Conservation (phyloP, 1,140 invertebrate species). For the Drosophila prosaltans region DNA sequence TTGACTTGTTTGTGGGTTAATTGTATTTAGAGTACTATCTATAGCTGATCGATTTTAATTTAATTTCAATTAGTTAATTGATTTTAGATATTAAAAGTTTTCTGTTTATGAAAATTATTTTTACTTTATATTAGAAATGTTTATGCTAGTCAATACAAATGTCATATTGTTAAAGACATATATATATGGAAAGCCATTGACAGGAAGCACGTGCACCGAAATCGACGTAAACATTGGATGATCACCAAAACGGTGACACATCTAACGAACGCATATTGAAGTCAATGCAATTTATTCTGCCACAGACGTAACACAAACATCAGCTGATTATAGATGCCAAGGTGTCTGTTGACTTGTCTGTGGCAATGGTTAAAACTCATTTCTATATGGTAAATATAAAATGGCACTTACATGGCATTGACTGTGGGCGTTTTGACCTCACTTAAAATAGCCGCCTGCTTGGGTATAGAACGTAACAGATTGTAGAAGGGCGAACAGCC, state of each 20-base stretch:
- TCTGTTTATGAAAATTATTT: background rate
- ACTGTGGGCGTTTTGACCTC: slow-evolving; percentile 93
- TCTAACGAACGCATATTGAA: slow-evolving; percentile 20
- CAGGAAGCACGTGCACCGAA: slow-evolving; percentile 43
- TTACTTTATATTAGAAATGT: background rate
- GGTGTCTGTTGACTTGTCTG: slow-evolving; percentile 4
- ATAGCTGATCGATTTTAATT: too few species aligned
- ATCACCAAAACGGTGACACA: slow-evolving; percentile 57
- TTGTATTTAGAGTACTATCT: too few species aligned
- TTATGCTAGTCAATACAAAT: slow-evolving; percentile 7
- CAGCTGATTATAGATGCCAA: slow-evolving; percentile 29
- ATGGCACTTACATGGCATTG: slow-evolving; percentile 88
- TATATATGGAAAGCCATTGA: slow-evolving; percentile 13
- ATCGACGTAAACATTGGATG: slow-evolving; percentile 24
- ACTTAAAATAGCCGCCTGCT: slow-evolving; percentile 85
- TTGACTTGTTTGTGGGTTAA: slow-evolving; percentile 72
- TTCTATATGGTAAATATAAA: background rate
- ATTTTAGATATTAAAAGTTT: too few species aligned
- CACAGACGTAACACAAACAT: slow-evolving; percentile 78
- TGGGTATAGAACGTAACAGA: slow-evolving; percentile 89
- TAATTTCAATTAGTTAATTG: too few species aligned
- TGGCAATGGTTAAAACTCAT: background rate
- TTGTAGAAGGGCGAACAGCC: slow-evolving; percentile 97
- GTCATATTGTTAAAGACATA: background rate
- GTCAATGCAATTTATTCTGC: slow-evolving; percentile 58